Evolutionary conservation across 1,140 invertebrate species (phyloP).

Genomic region (Mactra quadrangularis): DNA sequence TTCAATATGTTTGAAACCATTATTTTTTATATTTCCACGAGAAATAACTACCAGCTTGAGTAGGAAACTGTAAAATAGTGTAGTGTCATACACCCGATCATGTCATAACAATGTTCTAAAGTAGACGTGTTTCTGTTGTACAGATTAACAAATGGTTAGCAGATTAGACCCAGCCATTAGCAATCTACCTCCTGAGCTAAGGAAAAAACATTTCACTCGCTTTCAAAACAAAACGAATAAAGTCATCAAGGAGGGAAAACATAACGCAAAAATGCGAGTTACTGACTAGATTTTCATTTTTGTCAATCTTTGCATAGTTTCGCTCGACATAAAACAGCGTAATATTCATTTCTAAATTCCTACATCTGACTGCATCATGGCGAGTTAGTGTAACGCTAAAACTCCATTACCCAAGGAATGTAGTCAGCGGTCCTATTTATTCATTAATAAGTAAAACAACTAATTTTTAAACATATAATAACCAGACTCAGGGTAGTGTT

Average conservation of each 20-base stretch:
- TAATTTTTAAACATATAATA: slow-evolving; percentile 24
- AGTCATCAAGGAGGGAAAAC: slow-evolving; percentile 59
- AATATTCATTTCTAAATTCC: slow-evolving; percentile 62
- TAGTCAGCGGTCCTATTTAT: slow-evolving; percentile 30
- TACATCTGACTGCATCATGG: slow-evolving; percentile 56
- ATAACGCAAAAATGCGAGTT: slow-evolving; percentile 56
- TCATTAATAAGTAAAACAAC: slow-evolving; percentile 35
- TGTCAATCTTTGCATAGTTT: slow-evolving; percentile 58
- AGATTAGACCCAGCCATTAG: slow-evolving; percentile 20
- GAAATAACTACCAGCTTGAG: too few species aligned
- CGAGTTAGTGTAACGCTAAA: slow-evolving; percentile 63
- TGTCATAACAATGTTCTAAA: slow-evolving; percentile 20
- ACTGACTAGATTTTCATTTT: slow-evolving; percentile 60
- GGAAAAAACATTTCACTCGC: slow-evolving; percentile 28
- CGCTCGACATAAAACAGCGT: slow-evolving; percentile 53
- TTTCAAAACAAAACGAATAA: slow-evolving; percentile 62
- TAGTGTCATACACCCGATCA: slow-evolving; percentile 12
- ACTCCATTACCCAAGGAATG: slow-evolving; percentile 61
- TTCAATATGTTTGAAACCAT: too few species aligned
- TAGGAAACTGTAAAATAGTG: too few species aligned
- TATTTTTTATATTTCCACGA: too few species aligned
- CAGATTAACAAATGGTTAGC: slow-evolving; percentile 9
- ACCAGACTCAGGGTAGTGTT: too few species aligned
- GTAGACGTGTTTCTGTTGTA: slow-evolving; percentile 11
- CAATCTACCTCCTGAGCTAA: neutral